A percentile compares a stretch with the other conserved stretches of the same genome.
phyloP scores from a whole-genome alignment of 2,113 vertebrate genomes.

The Labeo catla region DNA sequence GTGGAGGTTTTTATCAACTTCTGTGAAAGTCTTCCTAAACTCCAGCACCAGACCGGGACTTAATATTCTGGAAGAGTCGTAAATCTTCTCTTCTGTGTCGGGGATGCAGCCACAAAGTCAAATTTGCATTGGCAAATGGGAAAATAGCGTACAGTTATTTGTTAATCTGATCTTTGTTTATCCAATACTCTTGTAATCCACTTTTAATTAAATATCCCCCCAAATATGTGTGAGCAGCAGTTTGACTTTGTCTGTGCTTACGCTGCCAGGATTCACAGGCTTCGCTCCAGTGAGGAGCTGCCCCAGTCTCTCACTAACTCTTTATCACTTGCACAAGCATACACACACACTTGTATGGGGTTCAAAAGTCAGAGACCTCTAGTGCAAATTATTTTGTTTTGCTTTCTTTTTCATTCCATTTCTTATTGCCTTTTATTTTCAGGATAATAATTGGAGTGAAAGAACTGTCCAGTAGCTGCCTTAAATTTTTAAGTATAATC shows the following conservation, averaged over 20 bases:
- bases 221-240: conserved; percentile 94
- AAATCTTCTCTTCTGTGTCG: conserved; percentile 90
- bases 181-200: conserved; percentile 93
- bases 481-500: background rate
- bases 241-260: conserved; percentile 96
- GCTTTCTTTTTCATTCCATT: background rate
- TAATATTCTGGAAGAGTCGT: conserved; percentile 81
- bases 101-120: conserved; percentile 92
- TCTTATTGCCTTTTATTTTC: background rate
- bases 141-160: conserved; percentile 90
- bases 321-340: conserved; percentile 37
- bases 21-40: conserved; percentile 73
- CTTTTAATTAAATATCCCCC: conserved; percentile 98
- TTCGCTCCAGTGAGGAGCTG: conserved; percentile 53
- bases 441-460: background rate
- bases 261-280: conserved; percentile 75
- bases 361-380: background rate
- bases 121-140: conserved; percentile 98
- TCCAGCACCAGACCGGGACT: conserved; percentile 77
- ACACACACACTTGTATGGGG: background rate
- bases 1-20: conserved; percentile 78
- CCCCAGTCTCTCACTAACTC: conserved; percentile 39
- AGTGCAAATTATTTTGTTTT: background rate
- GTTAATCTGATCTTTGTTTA: conserved; percentile 99
- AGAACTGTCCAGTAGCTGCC: background rate